These are phyloP conservation scores for Echinometra lucunter DNA, from an alignment of 53 echinoderm and acorn worm genomes.

Conservation along the genomic window DNA sequence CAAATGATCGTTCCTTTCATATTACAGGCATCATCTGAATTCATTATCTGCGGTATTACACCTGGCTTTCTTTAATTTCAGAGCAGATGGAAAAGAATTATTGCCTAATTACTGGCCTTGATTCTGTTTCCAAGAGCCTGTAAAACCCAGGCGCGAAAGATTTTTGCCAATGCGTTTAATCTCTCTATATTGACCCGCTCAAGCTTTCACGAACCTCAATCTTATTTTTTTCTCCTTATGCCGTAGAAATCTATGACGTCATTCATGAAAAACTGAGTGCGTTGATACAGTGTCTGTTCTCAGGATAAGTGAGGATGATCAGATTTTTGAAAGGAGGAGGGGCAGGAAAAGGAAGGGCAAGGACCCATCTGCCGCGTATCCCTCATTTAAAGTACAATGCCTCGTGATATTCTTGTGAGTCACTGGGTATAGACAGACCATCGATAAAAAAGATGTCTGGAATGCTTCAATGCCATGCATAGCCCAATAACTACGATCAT, in stretches of 20 bases:
- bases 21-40: no score
- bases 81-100: neutral
- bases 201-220: neutral
- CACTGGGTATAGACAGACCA: neutral
- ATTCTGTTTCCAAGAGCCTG: neutral
- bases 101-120: neutral
- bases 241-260: neutral
- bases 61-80: neutral
- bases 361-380: neutral
- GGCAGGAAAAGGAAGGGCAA: neutral
- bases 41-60: neutral
- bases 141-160: neutral
- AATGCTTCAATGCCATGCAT: neutral
- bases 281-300: neutral
- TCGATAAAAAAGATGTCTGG: neutral
- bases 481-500: neutral
- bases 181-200: neutral
- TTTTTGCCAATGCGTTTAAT: neutral
- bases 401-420: neutral
- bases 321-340: neutral
- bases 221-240: neutral
- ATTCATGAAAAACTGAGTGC: constrained; percentile 23
- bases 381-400: constrained; percentile 5
- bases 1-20: no score
- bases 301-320: neutral